Evolutionary conservation across 1,140 invertebrate species (phyloP).

Genomic region (Galleria mellonella): DNA sequence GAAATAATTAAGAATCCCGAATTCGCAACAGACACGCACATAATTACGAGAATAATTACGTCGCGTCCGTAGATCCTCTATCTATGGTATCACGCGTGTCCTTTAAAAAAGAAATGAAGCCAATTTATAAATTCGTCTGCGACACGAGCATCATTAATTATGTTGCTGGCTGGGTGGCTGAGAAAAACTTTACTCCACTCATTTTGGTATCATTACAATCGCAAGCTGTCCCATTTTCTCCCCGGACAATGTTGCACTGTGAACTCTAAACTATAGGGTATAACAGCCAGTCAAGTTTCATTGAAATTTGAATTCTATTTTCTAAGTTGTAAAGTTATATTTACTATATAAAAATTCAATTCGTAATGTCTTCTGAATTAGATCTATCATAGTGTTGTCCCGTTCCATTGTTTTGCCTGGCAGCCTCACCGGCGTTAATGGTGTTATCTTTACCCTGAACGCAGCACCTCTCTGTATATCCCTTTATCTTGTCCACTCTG

Average conservation of each 20-base stretch:
- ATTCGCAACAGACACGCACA: not conserved
- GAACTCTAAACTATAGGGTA: not conserved
- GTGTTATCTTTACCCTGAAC: constrained; percentile 66
- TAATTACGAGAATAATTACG: constrained; percentile 51
- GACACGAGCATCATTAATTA: constrained; percentile 71
- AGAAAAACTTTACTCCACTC: constrained; percentile 70
- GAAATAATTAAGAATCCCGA: no score
- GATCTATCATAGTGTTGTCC: constrained; percentile 26
- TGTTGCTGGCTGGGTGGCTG: constrained; percentile 73
- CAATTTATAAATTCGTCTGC: constrained; percentile 71
- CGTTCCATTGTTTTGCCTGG: constrained; percentile 49
- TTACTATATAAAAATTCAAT: constrained; percentile 5
- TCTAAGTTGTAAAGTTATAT: constrained; percentile 12
- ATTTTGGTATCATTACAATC: constrained; percentile 67
- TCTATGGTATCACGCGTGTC: constrained; percentile 53
- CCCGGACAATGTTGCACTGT: constrained; percentile 14
- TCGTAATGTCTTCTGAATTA: constrained; percentile 21
- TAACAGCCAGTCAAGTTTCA: not conserved
- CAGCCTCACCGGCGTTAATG: constrained; percentile 66
- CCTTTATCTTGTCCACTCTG: constrained; percentile 69
- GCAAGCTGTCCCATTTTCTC: constrained; percentile 42
- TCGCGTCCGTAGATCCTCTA: constrained; percentile 35
- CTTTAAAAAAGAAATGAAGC: constrained; percentile 62
- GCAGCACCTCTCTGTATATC: constrained; percentile 72
- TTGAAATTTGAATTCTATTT: constrained; percentile 16